Base-by-base conservation (phyloP, 2,888 invertebrate species). In the Sinhomidia bicolor region DNA sequence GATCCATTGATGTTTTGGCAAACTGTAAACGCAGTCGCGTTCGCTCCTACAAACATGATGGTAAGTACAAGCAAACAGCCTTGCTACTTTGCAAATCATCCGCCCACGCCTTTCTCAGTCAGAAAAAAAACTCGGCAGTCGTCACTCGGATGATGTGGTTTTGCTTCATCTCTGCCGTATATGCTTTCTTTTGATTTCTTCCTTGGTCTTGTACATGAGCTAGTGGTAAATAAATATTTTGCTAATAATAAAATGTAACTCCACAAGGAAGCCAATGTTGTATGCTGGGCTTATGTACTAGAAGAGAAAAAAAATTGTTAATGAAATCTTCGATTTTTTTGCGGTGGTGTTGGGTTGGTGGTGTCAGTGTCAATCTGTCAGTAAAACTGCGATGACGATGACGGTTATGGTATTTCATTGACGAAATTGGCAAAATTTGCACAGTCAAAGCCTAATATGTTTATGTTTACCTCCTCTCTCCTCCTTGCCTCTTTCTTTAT, bases 181-280 rank as follows among this genome's bases (percentile, higher is more conserved):
- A n/a, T 6, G 17, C 60, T 47, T 9, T 60, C 17, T 17, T 23
- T 23, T 60, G 60, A n/a, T 62, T 6, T 29, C 14, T n/a, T 32
- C 41, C 32, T 68, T n/a, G n/a, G n/a, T n/a, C n/a, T n/a, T n/a
- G n/a, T n/a, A n/a, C n/a, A n/a, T n/a, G n/a, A n/a, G n/a, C n/a
- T n/a, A n/a, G n/a, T n/a, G n/a, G 68, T 68, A 78, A 78, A 78
- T 78, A 78, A 78, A 78, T 47, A 78, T 32, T 78, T 10, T 78
- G 54, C 32, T 47, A 78, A 47, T 6, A 10, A 47, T 44, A 47
- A 74, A 74, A 10, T 26, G n/a, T 26, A n/a, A n/a, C n/a, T n/a
- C n/a, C n/a, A n/a, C 12, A 68, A 29, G 68, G n/a, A 44, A 68
- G 32, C 68, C 14, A 32, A 47, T 9, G 23, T 12, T 29, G 41